Evolutionary conservation across 2,113 vertebrate genomes (phyloP).

Genomic region (Etheostoma spectabile): DNA sequence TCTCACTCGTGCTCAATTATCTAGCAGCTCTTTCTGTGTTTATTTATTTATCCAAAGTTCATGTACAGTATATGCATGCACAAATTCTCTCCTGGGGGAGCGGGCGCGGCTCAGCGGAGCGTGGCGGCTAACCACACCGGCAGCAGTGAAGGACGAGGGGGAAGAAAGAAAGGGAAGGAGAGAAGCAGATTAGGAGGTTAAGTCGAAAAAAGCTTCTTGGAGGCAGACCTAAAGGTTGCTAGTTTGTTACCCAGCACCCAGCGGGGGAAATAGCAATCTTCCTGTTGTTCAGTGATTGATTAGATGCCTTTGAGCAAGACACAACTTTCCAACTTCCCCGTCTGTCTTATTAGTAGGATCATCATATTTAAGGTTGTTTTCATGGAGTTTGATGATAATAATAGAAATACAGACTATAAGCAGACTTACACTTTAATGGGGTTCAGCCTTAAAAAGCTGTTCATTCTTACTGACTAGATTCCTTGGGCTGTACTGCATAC

Average conservation of each 20-base stretch:
- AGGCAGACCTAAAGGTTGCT: slow-evolving; percentile 67
- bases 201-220: slow-evolving; percentile 29
- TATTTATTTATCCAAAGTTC: slow-evolving; percentile 97
- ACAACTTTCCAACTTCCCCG: slow-evolving; percentile 27
- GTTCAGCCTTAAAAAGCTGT: neutral
- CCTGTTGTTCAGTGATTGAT: slow-evolving; percentile 27
- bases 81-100: slow-evolving; percentile 89
- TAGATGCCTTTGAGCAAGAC: slow-evolving; percentile 52
- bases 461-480: neutral
- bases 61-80: slow-evolving; percentile 90
- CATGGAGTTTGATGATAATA: neutral
- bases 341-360: neutral
- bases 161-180: slow-evolving; percentile 18
- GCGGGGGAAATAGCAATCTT: neutral
- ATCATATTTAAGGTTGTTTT: neutral
- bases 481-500: no score
- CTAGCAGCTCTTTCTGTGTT: slow-evolving; percentile 91
- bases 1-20: slow-evolving; percentile 91
- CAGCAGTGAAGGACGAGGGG: slow-evolving; percentile 67
- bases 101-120: slow-evolving; percentile 82
- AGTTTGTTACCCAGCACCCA: slow-evolving; percentile 54
- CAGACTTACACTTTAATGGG: neutral
- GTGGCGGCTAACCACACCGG: slow-evolving; percentile 88
- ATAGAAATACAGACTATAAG: neutral
- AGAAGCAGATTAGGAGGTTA: slow-evolving; percentile 72